phyloP scores from a whole-genome alignment of 2,888 invertebrate genomes.

The Acronicta psi region DNA sequence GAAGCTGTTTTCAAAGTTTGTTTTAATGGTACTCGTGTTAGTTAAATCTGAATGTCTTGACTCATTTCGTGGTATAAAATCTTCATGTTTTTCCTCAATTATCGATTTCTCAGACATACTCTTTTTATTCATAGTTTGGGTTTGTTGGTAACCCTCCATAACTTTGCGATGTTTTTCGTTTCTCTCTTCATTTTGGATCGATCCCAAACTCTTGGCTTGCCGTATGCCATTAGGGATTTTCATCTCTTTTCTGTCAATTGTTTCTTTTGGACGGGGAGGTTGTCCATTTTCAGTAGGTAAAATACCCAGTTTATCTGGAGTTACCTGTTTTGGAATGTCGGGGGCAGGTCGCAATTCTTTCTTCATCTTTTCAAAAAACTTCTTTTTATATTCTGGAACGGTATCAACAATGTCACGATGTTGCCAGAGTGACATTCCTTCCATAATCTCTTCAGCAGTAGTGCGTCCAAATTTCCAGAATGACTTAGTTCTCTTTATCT shows the following conservation, averaged over 20 bases:
- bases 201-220: constrained; percentile 84
- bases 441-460: constrained; percentile 92
- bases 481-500: constrained; percentile 94
- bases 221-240: constrained; percentile 81
- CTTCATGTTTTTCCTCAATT: constrained; percentile 82
- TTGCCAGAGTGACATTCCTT: constrained; percentile 96
- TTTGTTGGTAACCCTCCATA: constrained; percentile 72
- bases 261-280: constrained; percentile 75
- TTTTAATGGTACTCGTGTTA: constrained; percentile 86
- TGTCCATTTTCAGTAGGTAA: constrained; percentile 68
- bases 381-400: constrained; percentile 87
- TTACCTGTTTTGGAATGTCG: constrained; percentile 75
- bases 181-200: constrained; percentile 82
- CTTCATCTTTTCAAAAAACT: constrained; percentile 82
- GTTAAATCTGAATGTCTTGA: constrained; percentile 85
- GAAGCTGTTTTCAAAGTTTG: constrained; percentile 90
- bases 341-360: constrained; percentile 83
- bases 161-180: constrained; percentile 72
- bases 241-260: constrained; percentile 83
- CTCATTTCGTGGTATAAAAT: constrained; percentile 80
- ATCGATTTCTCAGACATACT: constrained; percentile 84
- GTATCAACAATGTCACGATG: constrained; percentile 95
- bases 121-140: constrained; percentile 77
- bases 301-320: constrained; percentile 66
- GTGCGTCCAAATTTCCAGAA: constrained; percentile 95